Conservation (phyloP, 2,888 invertebrate genomes). For the Plusia festucae region DNA sequence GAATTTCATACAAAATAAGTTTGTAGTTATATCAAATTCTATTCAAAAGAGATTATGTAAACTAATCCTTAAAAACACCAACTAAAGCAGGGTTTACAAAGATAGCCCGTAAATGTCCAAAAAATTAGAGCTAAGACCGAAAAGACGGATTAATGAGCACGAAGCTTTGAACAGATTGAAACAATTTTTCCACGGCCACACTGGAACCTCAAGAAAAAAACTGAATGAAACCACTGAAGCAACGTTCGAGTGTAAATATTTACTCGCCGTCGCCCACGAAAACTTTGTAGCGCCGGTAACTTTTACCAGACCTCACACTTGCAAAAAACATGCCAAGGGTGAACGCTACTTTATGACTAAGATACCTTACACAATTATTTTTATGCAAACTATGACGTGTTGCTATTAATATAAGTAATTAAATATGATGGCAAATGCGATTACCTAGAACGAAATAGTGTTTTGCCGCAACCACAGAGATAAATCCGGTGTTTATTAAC, state of each 20-base stretch:
- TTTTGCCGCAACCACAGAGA: too few species aligned
- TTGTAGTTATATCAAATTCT: background rate
- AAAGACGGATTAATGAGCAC: conserved; percentile 69
- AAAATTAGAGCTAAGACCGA: conserved; percentile 59
- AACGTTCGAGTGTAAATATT: conserved; percentile 83
- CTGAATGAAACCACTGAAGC: conserved; percentile 71
- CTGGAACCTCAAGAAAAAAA: conserved; percentile 78
- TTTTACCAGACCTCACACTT: conserved; percentile 72
- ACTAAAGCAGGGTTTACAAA: background rate
- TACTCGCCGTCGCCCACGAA: conserved; percentile 78
- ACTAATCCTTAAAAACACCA: background rate
- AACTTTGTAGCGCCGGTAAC: conserved; percentile 81
- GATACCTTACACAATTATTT: conserved; percentile 22
- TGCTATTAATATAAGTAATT: too few species aligned
- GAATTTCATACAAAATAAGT: background rate
- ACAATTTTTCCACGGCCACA: conserved; percentile 76
- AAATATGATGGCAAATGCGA: too few species aligned
- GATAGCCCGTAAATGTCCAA: conserved; percentile 45
- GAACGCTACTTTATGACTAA: conserved; percentile 9
- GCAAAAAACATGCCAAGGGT: conserved; percentile 69
- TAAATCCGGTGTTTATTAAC: too few species aligned
- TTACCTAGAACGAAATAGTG: too few species aligned
- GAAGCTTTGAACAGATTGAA: conserved; percentile 68
- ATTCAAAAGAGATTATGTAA: background rate
- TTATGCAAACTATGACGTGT: too few species aligned